These are phyloP conservation scores for Melolontha melolontha DNA, from an alignment of 2,888 invertebrate species.

Conservation along the genomic window DNA sequence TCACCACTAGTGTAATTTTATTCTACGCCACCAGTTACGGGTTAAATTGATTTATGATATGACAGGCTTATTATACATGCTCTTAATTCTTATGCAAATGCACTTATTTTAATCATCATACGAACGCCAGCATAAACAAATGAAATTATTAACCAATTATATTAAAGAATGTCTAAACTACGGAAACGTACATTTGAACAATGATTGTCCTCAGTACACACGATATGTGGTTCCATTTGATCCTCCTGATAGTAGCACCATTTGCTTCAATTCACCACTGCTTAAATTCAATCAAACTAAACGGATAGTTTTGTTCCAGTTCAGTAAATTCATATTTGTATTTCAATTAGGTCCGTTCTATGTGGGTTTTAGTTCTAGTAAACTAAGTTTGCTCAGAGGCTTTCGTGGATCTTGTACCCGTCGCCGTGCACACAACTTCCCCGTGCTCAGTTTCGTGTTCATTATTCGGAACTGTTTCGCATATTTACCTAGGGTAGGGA, in stretches of 20 bases:
- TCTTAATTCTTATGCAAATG: too few relatives aligned
- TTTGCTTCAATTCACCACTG: too few relatives aligned
- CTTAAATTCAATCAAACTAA: slow-evolving; percentile 27
- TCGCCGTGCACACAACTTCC: neutral
- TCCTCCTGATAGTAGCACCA: too few relatives aligned
- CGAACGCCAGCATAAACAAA: too few relatives aligned
- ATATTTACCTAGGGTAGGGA: slow-evolving; percentile 3
- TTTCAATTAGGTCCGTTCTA: slow-evolving; percentile 15
- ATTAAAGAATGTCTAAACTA: neutral
- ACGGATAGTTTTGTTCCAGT: slow-evolving; percentile 14
- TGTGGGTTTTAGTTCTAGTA: neutral
- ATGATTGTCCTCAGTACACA: too few relatives aligned
- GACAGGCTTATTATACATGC: too few relatives aligned
- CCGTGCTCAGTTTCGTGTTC: slow-evolving; percentile 15
- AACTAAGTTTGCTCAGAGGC: slow-evolving; percentile 17
- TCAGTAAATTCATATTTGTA: slow-evolving; percentile 17
- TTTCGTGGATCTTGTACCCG: slow-evolving; percentile 15
- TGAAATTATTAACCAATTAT: neutral
- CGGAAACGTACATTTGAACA: too few relatives aligned
- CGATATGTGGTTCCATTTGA: too few relatives aligned
- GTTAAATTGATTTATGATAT: too few relatives aligned
- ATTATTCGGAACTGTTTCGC: slow-evolving; percentile 23
- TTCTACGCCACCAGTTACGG: too few relatives aligned
- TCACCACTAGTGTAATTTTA: too few relatives aligned
- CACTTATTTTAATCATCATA: too few relatives aligned